Percentiles rank a stretch among this genome's conserved stretches.
Conservation (phyloP, 2,797 vertebrate genomes). For the Jordanella pulchra region DNA sequence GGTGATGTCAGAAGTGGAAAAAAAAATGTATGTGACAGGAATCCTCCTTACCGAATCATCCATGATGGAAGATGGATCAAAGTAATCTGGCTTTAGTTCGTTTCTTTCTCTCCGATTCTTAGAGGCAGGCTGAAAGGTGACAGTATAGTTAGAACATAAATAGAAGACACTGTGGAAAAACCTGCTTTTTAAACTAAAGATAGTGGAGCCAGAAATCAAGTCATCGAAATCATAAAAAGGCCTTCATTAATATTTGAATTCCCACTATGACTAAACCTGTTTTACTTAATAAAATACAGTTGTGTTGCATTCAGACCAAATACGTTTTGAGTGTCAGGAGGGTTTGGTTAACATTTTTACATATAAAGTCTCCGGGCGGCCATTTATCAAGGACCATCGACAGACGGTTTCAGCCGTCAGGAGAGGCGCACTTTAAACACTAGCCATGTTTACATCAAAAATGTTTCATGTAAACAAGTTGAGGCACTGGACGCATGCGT, state of each 20-base stretch:
- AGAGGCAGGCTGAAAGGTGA: conserved; percentile 87
- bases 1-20: background rate
- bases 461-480: too few relatives aligned
- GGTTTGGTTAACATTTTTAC: too few relatives aligned
- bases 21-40: background rate
- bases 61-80: conserved; percentile 98
- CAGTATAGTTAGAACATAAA: conserved; percentile 22
- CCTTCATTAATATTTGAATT: background rate
- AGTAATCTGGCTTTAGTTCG: conserved; percentile 96
- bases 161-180: conserved; percentile 1
- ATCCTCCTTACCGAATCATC: conserved; percentile 90
- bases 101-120: conserved; percentile 96
- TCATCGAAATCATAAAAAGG: background rate
- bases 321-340: too few relatives aligned
- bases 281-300: background rate
- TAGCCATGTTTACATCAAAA: too few relatives aligned
- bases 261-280: background rate
- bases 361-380: too few relatives aligned
- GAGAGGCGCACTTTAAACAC: too few relatives aligned
- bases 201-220: background rate
- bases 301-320: too few relatives aligned
- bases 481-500: too few relatives aligned
- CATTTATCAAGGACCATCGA: too few relatives aligned
- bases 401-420: too few relatives aligned
- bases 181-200: background rate